phyloP scores from a whole-genome alignment of 2,888 invertebrate species.

The Sinopyrophorus schimmeli region DNA sequence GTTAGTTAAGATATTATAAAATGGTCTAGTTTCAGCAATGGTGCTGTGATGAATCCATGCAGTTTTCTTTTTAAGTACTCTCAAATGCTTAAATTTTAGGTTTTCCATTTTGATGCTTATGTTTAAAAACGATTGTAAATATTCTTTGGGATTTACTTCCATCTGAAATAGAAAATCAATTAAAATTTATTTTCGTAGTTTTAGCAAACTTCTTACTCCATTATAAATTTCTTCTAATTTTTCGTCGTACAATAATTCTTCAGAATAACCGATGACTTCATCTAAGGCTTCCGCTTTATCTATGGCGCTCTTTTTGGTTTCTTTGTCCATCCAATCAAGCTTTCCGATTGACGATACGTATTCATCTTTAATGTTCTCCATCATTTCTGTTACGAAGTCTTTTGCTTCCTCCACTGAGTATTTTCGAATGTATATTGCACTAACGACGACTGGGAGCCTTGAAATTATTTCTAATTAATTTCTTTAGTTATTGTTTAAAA shows the following conservation, averaged over 20 bases:
- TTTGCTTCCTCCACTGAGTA: conserved; percentile 28
- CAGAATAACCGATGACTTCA: conserved; percentile 39
- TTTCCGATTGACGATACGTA: conserved; percentile 33
- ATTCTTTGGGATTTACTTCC: conserved; percentile 53
- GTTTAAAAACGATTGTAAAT: conserved; percentile 57
- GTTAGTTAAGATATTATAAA: conserved; percentile 59
- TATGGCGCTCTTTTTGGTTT: conserved; percentile 33
- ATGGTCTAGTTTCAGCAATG: conserved; percentile 60
- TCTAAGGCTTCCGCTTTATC: conserved; percentile 35
- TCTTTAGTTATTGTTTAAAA: neutral
- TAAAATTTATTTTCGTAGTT: neutral
- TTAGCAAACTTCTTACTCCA: conserved; percentile 44
- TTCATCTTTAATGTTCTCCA: conserved; percentile 34
- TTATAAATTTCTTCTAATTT: conserved; percentile 46
- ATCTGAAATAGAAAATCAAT: conserved; percentile 42
- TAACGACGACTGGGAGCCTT: conserved; percentile 66
- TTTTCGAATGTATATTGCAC: conserved; percentile 77
- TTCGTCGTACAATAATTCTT: conserved; percentile 37
- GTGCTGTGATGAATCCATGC: conserved; percentile 59
- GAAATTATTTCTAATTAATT: conserved; percentile 13
- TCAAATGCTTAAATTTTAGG: conserved; percentile 56
- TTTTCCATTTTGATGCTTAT: conserved; percentile 57
- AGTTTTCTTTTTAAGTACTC: conserved; percentile 58
- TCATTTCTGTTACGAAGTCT: conserved; percentile 30
- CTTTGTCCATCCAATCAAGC: conserved; percentile 38